Evolutionary conservation across 2,888 invertebrate species (phyloP).

Genomic region (Brenthis hecate): DNA sequence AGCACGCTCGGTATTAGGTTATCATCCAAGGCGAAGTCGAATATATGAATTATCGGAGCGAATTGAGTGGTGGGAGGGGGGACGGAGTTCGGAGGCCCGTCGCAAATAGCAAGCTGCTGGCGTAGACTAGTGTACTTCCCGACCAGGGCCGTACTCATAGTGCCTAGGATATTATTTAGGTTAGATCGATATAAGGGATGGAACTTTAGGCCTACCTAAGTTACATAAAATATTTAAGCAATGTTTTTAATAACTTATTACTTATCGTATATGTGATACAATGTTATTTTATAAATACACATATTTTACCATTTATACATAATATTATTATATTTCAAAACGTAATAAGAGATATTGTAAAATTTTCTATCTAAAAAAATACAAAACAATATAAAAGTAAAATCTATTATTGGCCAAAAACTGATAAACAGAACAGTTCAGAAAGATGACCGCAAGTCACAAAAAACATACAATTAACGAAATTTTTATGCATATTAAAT

Average conservation of each 20-base stretch:
- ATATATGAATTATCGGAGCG: conserved; percentile 56
- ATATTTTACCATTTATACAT: no score
- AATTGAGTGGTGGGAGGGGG: conserved; percentile 48
- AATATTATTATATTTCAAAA: no score
- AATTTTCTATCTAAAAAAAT: no score
- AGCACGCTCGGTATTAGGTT: conserved; percentile 27
- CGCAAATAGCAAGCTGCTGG: conserved; percentile 78
- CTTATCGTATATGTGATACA: not conserved
- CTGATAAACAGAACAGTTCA: no score
- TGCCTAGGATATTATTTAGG: conserved; percentile 20
- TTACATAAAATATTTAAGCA: not conserved
- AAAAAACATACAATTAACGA: not conserved
- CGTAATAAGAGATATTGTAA: no score
- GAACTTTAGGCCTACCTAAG: not conserved
- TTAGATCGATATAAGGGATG: conserved; percentile 19
- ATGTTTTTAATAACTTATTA: not conserved
- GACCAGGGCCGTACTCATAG: conserved; percentile 58
- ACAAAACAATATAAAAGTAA: no score
- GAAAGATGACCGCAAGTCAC: not conserved
- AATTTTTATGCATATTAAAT: not conserved
- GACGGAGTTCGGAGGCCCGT: conserved; percentile 66
- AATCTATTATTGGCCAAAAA: no score
- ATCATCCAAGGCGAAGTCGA: conserved; percentile 45
- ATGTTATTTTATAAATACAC: no score
- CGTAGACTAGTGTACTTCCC: conserved; percentile 64